Percentiles rank a stretch among this genome's conserved stretches.
Conservation (phyloP, 2,888 invertebrate species). For the Platycnemis pennipes region DNA sequence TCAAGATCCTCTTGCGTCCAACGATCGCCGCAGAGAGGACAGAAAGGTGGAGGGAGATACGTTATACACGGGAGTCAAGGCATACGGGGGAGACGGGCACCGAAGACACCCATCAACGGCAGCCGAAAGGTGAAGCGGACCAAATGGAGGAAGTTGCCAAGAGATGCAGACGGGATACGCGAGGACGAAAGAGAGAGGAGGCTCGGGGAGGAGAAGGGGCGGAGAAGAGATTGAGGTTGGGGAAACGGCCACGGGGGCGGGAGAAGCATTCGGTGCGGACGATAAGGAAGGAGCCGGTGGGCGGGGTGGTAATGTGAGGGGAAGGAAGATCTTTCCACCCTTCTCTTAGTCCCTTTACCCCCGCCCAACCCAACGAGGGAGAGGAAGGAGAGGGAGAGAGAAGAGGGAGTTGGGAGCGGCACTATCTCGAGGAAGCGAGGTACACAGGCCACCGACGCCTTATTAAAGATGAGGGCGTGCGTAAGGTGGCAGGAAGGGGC, state of each 20-base stretch:
- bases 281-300: slow-evolving; percentile 13
- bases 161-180: not conserved
- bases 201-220: slow-evolving; percentile 67
- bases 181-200: not conserved
- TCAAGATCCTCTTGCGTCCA: too few species aligned
- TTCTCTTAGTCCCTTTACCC: too few species aligned
- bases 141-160: not conserved
- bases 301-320: not conserved
- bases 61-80: too few species aligned
- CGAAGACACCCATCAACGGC: not conserved
- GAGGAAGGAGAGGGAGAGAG: not conserved
- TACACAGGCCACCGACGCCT: slow-evolving; percentile 39
- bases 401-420: not conserved
- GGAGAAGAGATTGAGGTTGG: slow-evolving; percentile 69
- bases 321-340: not conserved
- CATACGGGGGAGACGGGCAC: not conserved
- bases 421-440: slow-evolving; percentile 59
- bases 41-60: too few species aligned
- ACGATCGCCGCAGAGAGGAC: too few species aligned
- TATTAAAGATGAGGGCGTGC: slow-evolving; percentile 54
- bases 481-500: slow-evolving; percentile 17
- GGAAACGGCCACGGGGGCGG: slow-evolving; percentile 72
- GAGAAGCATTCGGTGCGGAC: not conserved
- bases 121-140: not conserved
- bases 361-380: not conserved